Evolutionary conservation across 53 echinoderm and acorn worm species (phyloP).

Genomic region (Luidia sarsii): DNA sequence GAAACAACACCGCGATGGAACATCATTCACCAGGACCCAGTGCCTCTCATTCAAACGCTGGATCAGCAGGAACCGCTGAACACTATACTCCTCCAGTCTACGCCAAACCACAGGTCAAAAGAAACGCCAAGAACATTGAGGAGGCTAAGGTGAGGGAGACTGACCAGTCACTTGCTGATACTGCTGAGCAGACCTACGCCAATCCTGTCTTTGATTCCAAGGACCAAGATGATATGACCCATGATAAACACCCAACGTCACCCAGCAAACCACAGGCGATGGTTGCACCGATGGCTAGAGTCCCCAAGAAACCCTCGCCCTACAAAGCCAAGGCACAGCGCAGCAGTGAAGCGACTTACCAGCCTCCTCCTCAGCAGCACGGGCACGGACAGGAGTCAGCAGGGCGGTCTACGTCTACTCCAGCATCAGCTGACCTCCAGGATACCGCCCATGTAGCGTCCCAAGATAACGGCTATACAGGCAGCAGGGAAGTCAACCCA

Average conservation of each 20-base stretch:
- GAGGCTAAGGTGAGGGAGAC: no score
- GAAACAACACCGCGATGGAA: neutral
- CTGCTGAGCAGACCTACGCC: conserved; percentile 16
- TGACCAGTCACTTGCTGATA: neutral
- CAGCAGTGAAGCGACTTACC: neutral
- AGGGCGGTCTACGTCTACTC: neutral
- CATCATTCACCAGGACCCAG: neutral
- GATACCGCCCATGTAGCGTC: neutral
- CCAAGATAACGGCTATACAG: neutral
- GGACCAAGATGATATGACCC: neutral
- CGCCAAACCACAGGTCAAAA: conserved; percentile 1
- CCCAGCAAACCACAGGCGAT: conserved; percentile 10
- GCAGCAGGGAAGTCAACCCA: no score
- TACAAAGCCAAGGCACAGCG: conserved; percentile 41
- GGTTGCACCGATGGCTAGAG: conserved; percentile 9
- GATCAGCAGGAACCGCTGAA: no score
- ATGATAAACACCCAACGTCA: neutral
- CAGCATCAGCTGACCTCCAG: neutral
- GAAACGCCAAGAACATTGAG: no score
- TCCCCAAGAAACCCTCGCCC: conserved; percentile 18
- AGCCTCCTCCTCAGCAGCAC: no score
- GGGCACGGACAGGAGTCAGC: no score
- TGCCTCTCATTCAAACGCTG: neutral
- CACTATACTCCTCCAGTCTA: neutral
- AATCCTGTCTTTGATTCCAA: neutral